Evolutionary conservation across 2,113 vertebrate species (phyloP), one percentile per base, ranked within the genome.

Genomic region (Thalassoma bifasciatum): DNA sequence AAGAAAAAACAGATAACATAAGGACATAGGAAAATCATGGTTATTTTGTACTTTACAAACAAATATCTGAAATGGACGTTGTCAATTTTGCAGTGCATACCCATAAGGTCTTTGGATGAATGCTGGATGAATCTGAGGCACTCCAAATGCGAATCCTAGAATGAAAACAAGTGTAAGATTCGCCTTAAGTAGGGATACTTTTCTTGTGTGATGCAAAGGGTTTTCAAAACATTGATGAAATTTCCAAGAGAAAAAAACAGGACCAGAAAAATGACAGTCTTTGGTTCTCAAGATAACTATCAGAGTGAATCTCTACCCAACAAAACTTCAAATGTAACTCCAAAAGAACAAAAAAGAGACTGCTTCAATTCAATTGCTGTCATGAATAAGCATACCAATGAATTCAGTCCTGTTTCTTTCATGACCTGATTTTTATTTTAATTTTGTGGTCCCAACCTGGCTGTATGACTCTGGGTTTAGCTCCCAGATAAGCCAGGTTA

Each of bases 21-120:
- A 61, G 8, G 47, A 26, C 26, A 59, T 67, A 12, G 7, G 38
- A 34, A 63, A 26, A 52, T 23, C 61, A 21, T 13, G 13, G 3
- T 59, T 38, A n/a, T 49, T 51, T 30, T 46, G n/a, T 46, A 58
- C 66, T 14, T 38, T 11, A 53, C 17, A 60, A 34, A 54, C 61
- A 63, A 46, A 81, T 75, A 8, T 40, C 65, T 75, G 37, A 51
- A 16, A 53, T 34, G 30, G 26, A 78, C 38, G 14, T 8, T 4
- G 30, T 3, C 10, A 19, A 30, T 46, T 81, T 11, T 72, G 42
- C 37, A 40, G 44, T 5, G 96, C 91, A 66, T 96, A 99, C 97
- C 97, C 97, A 47, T 98, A 98, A 82, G 96, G 96, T 91, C 97
- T 95, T 82, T 97, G 97, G 91, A 99, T 97, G 87, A 97, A 97